Evolutionary conservation across 2,888 invertebrate species (phyloP).

Genomic region (Masnerella sp.): DNA sequence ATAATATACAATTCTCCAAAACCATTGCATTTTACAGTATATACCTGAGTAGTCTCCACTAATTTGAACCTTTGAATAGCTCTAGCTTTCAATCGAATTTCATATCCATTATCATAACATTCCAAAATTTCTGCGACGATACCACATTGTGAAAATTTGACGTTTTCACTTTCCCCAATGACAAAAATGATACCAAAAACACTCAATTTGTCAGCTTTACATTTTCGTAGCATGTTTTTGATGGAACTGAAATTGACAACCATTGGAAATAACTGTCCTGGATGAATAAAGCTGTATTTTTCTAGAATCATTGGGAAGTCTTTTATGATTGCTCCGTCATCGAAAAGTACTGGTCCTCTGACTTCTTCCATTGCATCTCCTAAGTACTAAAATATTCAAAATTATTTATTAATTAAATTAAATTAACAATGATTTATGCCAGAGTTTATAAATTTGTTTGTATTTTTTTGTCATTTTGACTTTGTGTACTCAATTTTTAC

Average conservation of each 20-base stretch:
- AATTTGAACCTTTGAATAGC: constrained; percentile 47
- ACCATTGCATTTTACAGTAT: too few relatives aligned
- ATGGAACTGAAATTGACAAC: constrained; percentile 12
- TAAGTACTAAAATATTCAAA: constrained; percentile 42
- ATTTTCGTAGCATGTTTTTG: constrained; percentile 36
- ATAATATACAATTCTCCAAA: background rate
- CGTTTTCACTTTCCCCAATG: background rate
- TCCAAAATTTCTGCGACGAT: constrained; percentile 52
- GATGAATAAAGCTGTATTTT: constrained; percentile 41
- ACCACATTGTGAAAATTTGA: constrained; percentile 36
- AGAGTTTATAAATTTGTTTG: too few relatives aligned
- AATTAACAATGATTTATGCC: too few relatives aligned
- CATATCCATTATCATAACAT: constrained; percentile 26
- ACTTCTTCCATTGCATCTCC: constrained; percentile 52
- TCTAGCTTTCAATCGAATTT: constrained; percentile 47
- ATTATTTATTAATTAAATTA: too few relatives aligned
- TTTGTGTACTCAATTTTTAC: too few relatives aligned
- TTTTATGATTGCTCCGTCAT: constrained; percentile 41
- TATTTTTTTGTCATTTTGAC: too few relatives aligned
- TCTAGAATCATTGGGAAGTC: constrained; percentile 50
- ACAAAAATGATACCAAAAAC: constrained; percentile 45
- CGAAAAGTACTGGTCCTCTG: constrained; percentile 39
- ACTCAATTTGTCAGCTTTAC: constrained; percentile 25
- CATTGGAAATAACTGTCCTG: constrained; percentile 51
- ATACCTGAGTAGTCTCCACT: constrained; percentile 19